Evolutionary conservation across 2,888 invertebrate species (phyloP), one percentile per base, ranked within the genome.

Genomic region (Caenorhabditis macrosperma): DNA sequence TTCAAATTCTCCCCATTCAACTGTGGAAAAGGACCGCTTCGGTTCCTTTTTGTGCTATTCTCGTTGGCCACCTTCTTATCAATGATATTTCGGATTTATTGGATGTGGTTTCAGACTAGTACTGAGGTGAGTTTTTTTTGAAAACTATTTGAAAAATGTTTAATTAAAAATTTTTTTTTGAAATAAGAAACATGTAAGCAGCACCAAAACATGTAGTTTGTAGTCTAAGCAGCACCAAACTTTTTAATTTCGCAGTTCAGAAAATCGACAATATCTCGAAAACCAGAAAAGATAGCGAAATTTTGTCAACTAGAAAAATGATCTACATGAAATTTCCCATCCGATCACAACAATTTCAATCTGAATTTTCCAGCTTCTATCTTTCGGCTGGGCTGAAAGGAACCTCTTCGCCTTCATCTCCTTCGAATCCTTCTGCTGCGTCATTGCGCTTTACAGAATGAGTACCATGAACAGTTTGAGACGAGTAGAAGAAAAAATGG

Each of bases 321-420:
- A n/a, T n/a, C n/a, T n/a, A n/a, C n/a, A n/a, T n/a, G n/a, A 44
- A 38, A 38, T 38, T 38, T 38, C 5, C 33, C 10, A 33, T 33
- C 33, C 10, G 10, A 5, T 33, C 10, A 33, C 33, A 33, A 7
- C 33, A 33, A 33, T 17, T 44, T 17, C 44, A 44, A 44, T 9
- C 33, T 33, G 9, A 33, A 7, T 33, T 48, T 60, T 71, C n/a
- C 54, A 71, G 69, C 15, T 54, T 15, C 26, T 71, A 6, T 30
- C 61, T 4, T 72, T 64, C 20, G 72, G 72, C 15, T 72, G 63
- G 63, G 46, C 72, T 0, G 72, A 72, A 22, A n/a, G 61, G 5
- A 72, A 72, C 26, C 24, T 64, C 4, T 64, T 38, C 63, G 72
- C 63, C 10, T 63, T 63, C 63, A 57, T 72, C 33, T 72, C 72